phyloP scores from a whole-genome alignment of 2,113 vertebrate genomes.

The Ochotona curzoniae region DNA sequence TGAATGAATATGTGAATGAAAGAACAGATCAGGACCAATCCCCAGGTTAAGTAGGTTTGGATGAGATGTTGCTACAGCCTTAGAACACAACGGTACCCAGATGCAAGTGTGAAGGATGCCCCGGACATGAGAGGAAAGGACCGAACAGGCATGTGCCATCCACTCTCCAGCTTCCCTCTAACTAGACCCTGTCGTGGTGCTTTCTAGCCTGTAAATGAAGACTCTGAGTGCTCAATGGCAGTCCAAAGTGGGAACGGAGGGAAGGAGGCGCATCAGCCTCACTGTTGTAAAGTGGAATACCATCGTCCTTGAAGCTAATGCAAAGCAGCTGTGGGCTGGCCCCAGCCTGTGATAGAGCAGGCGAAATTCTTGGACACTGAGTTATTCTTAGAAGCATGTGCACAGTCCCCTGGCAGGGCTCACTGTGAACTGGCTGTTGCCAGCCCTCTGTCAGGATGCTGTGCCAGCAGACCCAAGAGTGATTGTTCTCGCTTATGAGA shows the following conservation, averaged over 20 bases:
- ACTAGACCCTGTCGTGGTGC: constrained; percentile 26
- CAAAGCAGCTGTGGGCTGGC: constrained; percentile 86
- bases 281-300: constrained; percentile 84
- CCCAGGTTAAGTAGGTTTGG: not conserved
- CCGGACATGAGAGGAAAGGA: not conserved
- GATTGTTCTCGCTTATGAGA: constrained; percentile 86
- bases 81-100: not conserved
- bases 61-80: not conserved
- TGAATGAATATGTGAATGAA: not conserved
- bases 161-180: constrained; percentile 3
- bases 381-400: constrained; percentile 90
- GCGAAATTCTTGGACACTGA: constrained; percentile 90
- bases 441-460: constrained; percentile 85
- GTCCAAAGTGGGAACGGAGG: constrained; percentile 80
- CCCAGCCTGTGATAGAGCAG: constrained; percentile 85
- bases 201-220: constrained; percentile 35
- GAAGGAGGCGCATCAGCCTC: constrained; percentile 80
- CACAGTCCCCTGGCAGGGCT: constrained; percentile 84
- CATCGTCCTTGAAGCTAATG: constrained; percentile 83
- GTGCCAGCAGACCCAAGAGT: constrained; percentile 86
- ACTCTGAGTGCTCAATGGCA: constrained; percentile 73
- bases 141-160: not conserved
- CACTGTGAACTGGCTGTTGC: constrained; percentile 85
- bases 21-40: not conserved
- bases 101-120: not conserved